Conservation (phyloP, 2,888 invertebrate species). For the Horisme vitalbata region DNA sequence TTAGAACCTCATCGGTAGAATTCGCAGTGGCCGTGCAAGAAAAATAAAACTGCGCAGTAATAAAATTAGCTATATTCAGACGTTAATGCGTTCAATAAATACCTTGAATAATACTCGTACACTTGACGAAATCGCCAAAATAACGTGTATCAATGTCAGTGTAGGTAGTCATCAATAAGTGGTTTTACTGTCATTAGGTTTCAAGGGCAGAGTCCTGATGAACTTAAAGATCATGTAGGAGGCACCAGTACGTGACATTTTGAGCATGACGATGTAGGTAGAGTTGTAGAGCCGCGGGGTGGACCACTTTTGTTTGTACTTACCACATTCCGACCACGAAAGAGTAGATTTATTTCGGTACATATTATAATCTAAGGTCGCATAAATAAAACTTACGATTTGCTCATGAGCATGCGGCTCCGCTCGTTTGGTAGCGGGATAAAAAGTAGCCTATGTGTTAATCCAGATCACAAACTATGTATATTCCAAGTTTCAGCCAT, state of each 20-base stretch:
- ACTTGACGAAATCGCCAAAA: conserved; percentile 14
- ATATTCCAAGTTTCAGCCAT: too few relatives aligned
- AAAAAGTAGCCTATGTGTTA: too few relatives aligned
- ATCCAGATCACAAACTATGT: too few relatives aligned
- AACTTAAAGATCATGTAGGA: conserved; percentile 25
- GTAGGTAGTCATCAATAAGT: conserved; percentile 27
- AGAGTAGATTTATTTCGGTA: conserved; percentile 23
- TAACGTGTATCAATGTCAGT: conserved; percentile 31
- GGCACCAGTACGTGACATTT: conserved; percentile 28
- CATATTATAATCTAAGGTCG: conserved; percentile 21
- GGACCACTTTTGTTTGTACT: conserved; percentile 21
- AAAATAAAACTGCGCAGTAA: conserved; percentile 25
- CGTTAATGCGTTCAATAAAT: conserved; percentile 18
- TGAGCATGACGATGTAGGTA: conserved; percentile 19
- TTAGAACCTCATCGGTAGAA: neutral
- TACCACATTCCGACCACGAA: conserved; percentile 25
- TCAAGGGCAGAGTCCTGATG: conserved; percentile 29
- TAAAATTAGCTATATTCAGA: conserved; percentile 29
- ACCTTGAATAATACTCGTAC: conserved; percentile 30
- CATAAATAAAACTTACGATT: conserved; percentile 1
- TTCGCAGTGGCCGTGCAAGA: neutral
- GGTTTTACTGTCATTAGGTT: conserved; percentile 20
- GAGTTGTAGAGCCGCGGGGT: conserved; percentile 19
- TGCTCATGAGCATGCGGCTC: too few relatives aligned
- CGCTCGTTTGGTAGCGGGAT: conserved; percentile 7